phyloP scores from a whole-genome alignment of 2,797 vertebrate genomes.

The Sarcoramphus papa region DNA sequence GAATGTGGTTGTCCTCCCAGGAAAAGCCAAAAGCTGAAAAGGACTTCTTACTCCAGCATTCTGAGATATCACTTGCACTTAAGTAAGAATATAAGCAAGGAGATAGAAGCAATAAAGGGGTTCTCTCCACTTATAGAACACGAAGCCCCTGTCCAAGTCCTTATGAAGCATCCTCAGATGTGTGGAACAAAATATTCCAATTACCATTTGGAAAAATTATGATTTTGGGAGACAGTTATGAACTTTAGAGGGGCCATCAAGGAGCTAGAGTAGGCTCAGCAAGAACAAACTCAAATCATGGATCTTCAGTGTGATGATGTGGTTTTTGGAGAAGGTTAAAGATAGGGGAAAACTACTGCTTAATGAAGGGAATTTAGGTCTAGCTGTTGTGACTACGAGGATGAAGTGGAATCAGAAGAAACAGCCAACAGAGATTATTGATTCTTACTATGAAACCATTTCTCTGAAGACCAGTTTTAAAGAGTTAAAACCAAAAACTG shows the following conservation, averaged over 20 bases:
- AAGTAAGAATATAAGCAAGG: neutral
- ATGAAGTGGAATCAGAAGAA: slow-evolving; percentile 2
- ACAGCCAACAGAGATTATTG: slow-evolving; percentile 24
- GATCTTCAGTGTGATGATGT: neutral
- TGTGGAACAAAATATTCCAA: neutral
- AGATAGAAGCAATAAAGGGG: neutral
- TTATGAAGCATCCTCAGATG: neutral
- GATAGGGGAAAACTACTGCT: neutral
- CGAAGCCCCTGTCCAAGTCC: neutral
- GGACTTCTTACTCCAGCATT: neutral
- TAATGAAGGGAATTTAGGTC: neutral
- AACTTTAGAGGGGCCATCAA: slow-evolving; percentile 9
- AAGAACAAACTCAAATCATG: neutral
- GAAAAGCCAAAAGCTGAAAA: neutral
- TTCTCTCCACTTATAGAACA: neutral
- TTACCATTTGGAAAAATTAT: neutral
- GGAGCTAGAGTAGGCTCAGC: slow-evolving; percentile 9
- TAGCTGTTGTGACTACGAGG: slow-evolving; percentile 2
- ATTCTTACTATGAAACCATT: slow-evolving; percentile 1
- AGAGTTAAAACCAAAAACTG: neutral
- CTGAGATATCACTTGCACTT: neutral
- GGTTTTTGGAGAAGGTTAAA: slow-evolving; percentile 10
- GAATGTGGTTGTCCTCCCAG: neutral
- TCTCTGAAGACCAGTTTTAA: slow-evolving; percentile 24
- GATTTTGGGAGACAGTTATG: neutral